These are phyloP conservation scores for Tolmerus cingulatus DNA, from an alignment of 2,888 invertebrate genomes.

Conservation along the genomic window DNA sequence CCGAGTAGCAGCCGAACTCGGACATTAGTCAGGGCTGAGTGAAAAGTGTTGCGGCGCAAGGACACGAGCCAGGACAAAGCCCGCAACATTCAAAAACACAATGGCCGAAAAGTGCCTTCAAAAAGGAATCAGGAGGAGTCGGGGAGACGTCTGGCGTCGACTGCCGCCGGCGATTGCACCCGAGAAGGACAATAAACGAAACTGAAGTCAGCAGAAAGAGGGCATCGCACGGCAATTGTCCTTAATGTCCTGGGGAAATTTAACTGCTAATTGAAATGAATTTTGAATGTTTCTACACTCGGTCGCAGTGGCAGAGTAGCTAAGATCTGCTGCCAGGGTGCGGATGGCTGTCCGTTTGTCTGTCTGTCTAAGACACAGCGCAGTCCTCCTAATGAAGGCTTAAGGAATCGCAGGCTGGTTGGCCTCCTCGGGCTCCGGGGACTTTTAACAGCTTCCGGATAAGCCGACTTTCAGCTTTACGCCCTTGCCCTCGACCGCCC, in stretches of 20 bases:
- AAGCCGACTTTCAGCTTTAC: not conserved
- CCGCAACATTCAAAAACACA: not conserved
- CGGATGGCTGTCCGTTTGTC: not conserved
- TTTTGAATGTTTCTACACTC: not conserved
- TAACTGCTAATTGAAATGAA: not conserved
- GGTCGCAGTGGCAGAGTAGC: not conserved
- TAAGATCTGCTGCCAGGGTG: not conserved
- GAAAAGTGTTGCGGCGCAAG: not conserved
- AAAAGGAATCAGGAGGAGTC: not conserved
- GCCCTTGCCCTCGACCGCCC: not conserved
- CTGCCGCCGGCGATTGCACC: not conserved
- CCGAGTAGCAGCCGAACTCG: not conserved
- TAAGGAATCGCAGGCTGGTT: not conserved
- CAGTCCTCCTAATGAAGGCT: not conserved
- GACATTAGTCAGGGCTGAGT: not conserved
- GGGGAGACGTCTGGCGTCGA: not conserved
- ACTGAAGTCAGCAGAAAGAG: not conserved
- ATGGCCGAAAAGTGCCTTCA: not conserved
- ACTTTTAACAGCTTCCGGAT: constrained; percentile 6
- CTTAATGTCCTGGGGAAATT: not conserved
- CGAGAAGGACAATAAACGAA: not conserved
- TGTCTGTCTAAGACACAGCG: not conserved
- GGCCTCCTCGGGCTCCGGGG: not conserved
- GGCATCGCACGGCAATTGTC: not conserved
- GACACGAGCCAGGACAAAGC: not conserved